Conservation (phyloP, 2,113 vertebrate genomes). For the Amphilophus citrinellus region DNA sequence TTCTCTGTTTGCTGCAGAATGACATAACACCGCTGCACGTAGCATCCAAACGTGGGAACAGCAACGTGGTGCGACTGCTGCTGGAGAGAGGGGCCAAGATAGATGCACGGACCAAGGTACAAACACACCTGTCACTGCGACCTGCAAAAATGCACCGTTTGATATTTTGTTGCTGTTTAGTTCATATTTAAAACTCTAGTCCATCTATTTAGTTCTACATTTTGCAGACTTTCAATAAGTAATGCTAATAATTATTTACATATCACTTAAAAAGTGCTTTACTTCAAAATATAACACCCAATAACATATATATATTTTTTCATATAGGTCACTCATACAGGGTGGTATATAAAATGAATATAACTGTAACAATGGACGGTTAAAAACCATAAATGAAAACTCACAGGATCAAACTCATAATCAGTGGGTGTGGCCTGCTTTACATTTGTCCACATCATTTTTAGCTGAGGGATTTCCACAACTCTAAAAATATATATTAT, state of each 20-base stretch:
- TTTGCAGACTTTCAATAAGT: background rate
- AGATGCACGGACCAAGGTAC: slow-evolving; percentile 96
- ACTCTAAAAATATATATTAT: too few relatives aligned
- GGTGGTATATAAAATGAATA: background rate
- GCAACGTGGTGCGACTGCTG: slow-evolving; percentile 96
- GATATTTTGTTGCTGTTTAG: too few relatives aligned
- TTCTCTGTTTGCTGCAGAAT: slow-evolving; percentile 81
- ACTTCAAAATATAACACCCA: too few relatives aligned
- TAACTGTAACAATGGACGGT: background rate
- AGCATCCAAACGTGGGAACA: slow-evolving; percentile 96
- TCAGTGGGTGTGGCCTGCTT: too few relatives aligned
- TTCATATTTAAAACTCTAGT: background rate
- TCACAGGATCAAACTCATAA: too few relatives aligned
- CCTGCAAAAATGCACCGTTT: background rate
- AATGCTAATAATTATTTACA: too few relatives aligned
- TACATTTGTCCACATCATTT: too few relatives aligned
- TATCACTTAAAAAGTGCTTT: too few relatives aligned
- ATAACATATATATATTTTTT: too few relatives aligned
- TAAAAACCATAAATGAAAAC: background rate
- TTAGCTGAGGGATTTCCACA: too few relatives aligned
- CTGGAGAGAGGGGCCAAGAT: slow-evolving; percentile 96
- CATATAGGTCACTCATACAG: too few relatives aligned
- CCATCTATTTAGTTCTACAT: background rate
- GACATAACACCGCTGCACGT: slow-evolving; percentile 98
- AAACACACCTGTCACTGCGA: background rate